Percentiles rank a stretch among this genome's conserved stretches.
phyloP scores from a whole-genome alignment of 2,888 invertebrate genomes.

The Ferdinandea cuprea region DNA sequence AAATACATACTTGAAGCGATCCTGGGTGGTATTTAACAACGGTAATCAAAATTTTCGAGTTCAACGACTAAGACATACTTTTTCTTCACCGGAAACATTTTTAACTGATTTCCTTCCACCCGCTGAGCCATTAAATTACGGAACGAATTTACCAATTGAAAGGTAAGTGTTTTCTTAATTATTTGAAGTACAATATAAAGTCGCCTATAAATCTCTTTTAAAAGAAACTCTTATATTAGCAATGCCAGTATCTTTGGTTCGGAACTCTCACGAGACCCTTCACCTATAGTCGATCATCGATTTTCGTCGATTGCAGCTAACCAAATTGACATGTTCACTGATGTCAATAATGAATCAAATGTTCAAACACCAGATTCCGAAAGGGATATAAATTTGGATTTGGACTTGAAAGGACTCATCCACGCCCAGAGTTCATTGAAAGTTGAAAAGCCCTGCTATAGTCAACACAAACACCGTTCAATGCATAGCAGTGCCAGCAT shows the following conservation, averaged over 20 bases:
- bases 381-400: slow-evolving; percentile 20
- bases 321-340: slow-evolving; percentile 31
- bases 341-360: slow-evolving; percentile 1
- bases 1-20: slow-evolving; percentile 81
- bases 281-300: slow-evolving; percentile 70
- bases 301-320: slow-evolving; percentile 23
- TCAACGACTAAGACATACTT: slow-evolving; percentile 81
- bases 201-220: neutral
- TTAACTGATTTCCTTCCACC: slow-evolving; percentile 77
- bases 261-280: slow-evolving; percentile 81
- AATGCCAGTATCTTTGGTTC: slow-evolving; percentile 82
- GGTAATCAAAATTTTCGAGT: slow-evolving; percentile 78
- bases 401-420: slow-evolving; percentile 7
- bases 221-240: slow-evolving; percentile 77
- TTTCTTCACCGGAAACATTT: slow-evolving; percentile 82
- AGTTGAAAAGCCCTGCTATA: slow-evolving; percentile 28
- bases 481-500: slow-evolving; percentile 54
- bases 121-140: slow-evolving; percentile 80
- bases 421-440: neutral
- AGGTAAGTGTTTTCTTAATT: slow-evolving; percentile 73
- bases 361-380: slow-evolving; percentile 27
- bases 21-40: slow-evolving; percentile 81
- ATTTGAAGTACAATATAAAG: neutral
- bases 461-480: slow-evolving; percentile 28
- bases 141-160: slow-evolving; percentile 81